Base-by-base conservation (phyloP, 1,140 invertebrate species). In the Coptotermes formosanus region DNA sequence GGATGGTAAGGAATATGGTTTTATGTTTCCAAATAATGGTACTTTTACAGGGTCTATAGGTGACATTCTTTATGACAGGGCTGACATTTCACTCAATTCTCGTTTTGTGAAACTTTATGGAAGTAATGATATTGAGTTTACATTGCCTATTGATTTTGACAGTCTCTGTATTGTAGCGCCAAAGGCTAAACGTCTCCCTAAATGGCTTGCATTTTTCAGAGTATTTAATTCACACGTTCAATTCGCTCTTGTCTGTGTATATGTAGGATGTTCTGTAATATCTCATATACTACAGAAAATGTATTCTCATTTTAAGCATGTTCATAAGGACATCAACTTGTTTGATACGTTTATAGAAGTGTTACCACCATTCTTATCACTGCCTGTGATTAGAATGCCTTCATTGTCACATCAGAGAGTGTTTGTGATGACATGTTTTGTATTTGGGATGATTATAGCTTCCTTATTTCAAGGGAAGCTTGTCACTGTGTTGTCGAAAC, bases 101-200 rank as follows among this genome's bases (percentile, higher is more conserved):
- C 88, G 90, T 82, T 92, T 91, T 87, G 86, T 91, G 43, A 90
- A 90, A 48, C 87, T 87, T 21, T 92, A 91, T 85, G 88, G 87
- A 0, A 88, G 87, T 0, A 84, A 88, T 32, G 85, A 88, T 14
- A 87, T 92, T 11, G 89, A 90, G 30, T 91, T 90, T 83, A 90
- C 90, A 14, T 81, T 84, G 14, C 89, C 89, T 0, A 87, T 90
- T 12, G 88, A 87, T n/a, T 89, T 88, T 48, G 91, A 92, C 87
- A 86, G 88, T 44, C 84, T 92, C 23, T 92, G 91, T 88, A 87
- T 92, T 12, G 86, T 91, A 9, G 90, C 90, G 2, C 91, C 91
- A 0, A 91, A 91, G 87, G 88, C 91, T 19, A 23, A 83, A 12
- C 88, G 88, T 48, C 89, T 92, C 86, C 91, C 91, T 3, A 88